Evolutionary conservation across 2,113 vertebrate species (phyloP), one percentile per base, ranked within the genome.

Genomic region (Callorhinus ursinus): DNA sequence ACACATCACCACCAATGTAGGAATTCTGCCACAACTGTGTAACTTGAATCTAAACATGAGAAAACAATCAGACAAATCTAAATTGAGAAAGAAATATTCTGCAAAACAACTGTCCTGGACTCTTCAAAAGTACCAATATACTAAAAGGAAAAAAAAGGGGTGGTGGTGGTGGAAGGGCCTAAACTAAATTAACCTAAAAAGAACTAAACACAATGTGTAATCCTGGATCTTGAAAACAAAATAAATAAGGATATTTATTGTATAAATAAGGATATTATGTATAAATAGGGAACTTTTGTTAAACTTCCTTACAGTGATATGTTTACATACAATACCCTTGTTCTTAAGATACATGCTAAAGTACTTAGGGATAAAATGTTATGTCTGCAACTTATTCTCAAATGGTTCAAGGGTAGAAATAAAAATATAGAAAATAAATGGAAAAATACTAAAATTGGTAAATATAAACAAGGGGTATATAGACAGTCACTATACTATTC

Each of bases 301-400:
- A 36, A 51, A 84, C 71, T 89, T 92, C n/a, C 79, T 57, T 18
- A 90, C 6, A 77, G 22, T 65, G 36, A 22, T 51, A 82, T 39
- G 19, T 77, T 93, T 83, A 80, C 26, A 21, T 3, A 61, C n/a
- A 76, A 83, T 53, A 21, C 21, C n/a, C 57, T 86, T 84, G 33
- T 77, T 84, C 33, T 83, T 51, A 72, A 83, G 31, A 81, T 3
- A 61, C 14, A 80, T 39, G 7, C 42, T 76, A 3, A 91, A 51
- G n/a, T 63, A 80, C 31, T 61, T 36, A 89, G 55, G 72, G 21
- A 89, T 85, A 85, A 96, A 93, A 63, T 93, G 57, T 57, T 55
- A 77, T 79, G 21, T 31, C 24, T 6, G 10, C 65, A 93, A 72
- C 33, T 91, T 81, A 71, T 14, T 77, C 82, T 88, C 26, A 88